Conservation (phyloP, 2,888 invertebrate genomes). For the Baronia brevicornis region DNA sequence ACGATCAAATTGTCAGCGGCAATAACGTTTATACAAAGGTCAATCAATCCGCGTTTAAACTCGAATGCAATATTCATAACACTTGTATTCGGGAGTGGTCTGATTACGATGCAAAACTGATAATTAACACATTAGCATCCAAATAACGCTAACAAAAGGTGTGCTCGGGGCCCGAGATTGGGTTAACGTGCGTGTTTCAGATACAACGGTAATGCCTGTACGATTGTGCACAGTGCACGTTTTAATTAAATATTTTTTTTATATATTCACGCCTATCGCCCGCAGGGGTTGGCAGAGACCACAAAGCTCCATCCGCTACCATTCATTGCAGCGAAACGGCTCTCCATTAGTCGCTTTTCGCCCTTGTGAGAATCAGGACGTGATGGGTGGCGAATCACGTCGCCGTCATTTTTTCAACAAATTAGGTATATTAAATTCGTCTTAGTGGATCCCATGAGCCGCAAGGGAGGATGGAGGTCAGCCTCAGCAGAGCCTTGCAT, state of each 20-base stretch:
- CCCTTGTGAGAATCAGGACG: too few species aligned
- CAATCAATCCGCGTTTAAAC: constrained; percentile 53
- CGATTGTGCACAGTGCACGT: constrained; percentile 2
- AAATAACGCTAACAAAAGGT: constrained; percentile 68
- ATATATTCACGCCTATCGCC: too few species aligned
- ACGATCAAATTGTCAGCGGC: constrained; percentile 12
- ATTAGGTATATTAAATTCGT: too few species aligned
- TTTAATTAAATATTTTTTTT: constrained; percentile 1
- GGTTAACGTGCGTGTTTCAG: constrained; percentile 30
- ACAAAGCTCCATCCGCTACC: too few species aligned
- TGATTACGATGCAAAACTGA: constrained; percentile 66
- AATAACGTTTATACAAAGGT: constrained; percentile 33
- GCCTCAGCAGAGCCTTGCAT: too few species aligned
- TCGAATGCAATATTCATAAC: constrained; percentile 65
- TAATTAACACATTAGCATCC: constrained; percentile 71
- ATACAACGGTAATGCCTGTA: background rate
- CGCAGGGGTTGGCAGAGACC: too few species aligned
- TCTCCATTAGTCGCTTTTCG: too few species aligned
- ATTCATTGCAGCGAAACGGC: too few species aligned
- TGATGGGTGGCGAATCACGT: too few species aligned
- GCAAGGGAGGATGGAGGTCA: too few species aligned
- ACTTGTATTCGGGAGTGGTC: constrained; percentile 25
- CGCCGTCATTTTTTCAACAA: too few species aligned
- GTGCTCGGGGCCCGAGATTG: constrained; percentile 32
- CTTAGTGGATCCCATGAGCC: too few species aligned